Conservation (phyloP, 2,113 vertebrate species). For the Mirounga angustirostris region DNA sequence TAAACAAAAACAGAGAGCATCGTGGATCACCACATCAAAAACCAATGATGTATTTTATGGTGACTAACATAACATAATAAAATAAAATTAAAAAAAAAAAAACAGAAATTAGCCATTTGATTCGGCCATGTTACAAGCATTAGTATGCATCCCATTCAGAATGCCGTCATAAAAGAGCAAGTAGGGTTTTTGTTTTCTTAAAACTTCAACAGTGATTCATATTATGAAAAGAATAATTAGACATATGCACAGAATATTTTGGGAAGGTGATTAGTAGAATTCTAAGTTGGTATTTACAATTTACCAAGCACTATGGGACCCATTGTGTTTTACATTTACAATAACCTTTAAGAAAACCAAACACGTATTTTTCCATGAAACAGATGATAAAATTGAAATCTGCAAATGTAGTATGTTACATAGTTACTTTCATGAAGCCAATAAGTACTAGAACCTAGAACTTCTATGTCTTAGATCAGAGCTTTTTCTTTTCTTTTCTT, state of each 20-base stretch:
- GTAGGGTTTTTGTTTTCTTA: neutral
- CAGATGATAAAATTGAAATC: slow-evolving; percentile 18
- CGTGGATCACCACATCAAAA: too few species aligned
- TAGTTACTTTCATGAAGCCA: neutral
- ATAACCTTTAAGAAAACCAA: neutral
- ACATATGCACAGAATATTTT: neutral
- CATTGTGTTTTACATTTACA: slow-evolving; percentile 2
- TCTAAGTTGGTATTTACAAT: neutral
- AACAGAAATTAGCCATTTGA: neutral
- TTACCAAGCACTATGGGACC: neutral
- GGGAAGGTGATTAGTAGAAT: neutral
- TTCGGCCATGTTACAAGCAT: neutral
- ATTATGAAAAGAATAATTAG: slow-evolving; percentile 1
- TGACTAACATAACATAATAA: too few species aligned
- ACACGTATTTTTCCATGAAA: neutral
- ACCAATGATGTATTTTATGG: too few species aligned
- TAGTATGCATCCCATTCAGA: neutral
- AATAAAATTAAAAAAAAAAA: too few species aligned
- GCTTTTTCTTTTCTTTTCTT: neutral
- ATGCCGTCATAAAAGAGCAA: neutral
- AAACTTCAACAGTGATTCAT: neutral
- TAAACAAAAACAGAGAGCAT: neutral
- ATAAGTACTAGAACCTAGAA: neutral
- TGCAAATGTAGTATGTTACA: neutral
- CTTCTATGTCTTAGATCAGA: neutral